Evolutionary conservation across 2,113 vertebrate genomes (phyloP).

Genomic region (Mobula birostris): DNA sequence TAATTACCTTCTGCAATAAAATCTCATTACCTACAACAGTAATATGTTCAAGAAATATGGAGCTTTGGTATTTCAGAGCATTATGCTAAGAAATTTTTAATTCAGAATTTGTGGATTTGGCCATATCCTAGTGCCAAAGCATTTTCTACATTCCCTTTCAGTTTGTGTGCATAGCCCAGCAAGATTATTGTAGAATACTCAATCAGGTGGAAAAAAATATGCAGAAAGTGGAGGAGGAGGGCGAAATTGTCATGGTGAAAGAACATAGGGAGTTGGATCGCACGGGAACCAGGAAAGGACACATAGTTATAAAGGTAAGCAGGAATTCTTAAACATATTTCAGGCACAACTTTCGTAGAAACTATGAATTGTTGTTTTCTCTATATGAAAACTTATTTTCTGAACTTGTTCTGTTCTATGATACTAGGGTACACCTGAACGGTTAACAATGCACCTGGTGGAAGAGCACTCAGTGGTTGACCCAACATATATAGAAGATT

Average conservation of each 20-base stretch:
- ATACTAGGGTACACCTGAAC: constrained; percentile 82
- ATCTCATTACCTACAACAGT: neutral
- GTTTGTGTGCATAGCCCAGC: constrained; percentile 98
- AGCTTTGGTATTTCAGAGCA: neutral
- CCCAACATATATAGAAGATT: constrained; percentile 97
- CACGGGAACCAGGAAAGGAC: constrained; percentile 94
- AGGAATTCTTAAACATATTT: neutral
- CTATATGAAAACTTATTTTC: neutral
- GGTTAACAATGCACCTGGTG: constrained; percentile 95
- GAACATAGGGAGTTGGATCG: constrained; percentile 93
- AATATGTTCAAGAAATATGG: neutral
- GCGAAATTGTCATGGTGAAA: constrained; percentile 98
- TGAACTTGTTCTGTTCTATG: neutral
- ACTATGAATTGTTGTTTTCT: neutral
- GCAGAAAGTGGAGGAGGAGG: constrained; percentile 98
- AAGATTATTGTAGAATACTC: constrained; percentile 97
- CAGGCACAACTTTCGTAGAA: neutral
- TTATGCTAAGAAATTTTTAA: neutral
- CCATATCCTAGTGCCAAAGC: neutral
- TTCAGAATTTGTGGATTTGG: no score
- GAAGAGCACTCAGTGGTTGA: constrained; percentile 97
- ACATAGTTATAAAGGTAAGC: constrained; percentile 95
- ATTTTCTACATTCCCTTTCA: constrained; percentile 51
- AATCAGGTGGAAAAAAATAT: constrained; percentile 99
- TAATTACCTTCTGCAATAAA: neutral